Conservation (phyloP, 2,888 invertebrate species). For the Nephrotoma flavescens region DNA sequence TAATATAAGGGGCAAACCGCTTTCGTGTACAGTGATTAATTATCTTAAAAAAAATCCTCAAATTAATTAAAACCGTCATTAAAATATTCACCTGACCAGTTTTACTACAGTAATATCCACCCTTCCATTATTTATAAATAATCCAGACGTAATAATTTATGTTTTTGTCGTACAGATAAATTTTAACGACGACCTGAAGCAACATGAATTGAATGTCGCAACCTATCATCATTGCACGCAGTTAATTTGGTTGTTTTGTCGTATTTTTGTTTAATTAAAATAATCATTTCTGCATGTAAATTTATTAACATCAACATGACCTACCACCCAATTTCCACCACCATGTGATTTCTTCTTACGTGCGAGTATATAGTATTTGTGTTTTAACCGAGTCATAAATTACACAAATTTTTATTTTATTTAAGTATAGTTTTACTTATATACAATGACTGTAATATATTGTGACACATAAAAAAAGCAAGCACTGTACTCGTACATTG, state of each 20-base stretch:
- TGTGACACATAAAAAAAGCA: background rate
- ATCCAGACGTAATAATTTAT: background rate
- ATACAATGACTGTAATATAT: background rate
- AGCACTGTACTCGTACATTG: background rate
- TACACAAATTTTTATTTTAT: background rate
- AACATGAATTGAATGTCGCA: background rate
- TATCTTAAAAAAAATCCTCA: background rate
- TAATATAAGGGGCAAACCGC: background rate
- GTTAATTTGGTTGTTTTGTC: background rate
- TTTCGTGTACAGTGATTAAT: background rate
- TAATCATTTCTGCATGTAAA: background rate
- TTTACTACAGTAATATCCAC: background rate
- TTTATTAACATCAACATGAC: background rate
- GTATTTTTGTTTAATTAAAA: background rate
- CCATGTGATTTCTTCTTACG: background rate
- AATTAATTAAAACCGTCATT: background rate
- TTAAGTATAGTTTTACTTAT: background rate
- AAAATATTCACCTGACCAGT: background rate
- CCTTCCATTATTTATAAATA: background rate
- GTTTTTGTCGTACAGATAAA: background rate
- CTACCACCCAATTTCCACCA: background rate
- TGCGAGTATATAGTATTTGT: background rate
- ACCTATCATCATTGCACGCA: background rate
- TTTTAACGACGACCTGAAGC: background rate
- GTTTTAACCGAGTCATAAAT: background rate